These are phyloP conservation scores for Xanthorhoe designata DNA, from an alignment of 2,888 invertebrate species.

Conservation along the genomic window DNA sequence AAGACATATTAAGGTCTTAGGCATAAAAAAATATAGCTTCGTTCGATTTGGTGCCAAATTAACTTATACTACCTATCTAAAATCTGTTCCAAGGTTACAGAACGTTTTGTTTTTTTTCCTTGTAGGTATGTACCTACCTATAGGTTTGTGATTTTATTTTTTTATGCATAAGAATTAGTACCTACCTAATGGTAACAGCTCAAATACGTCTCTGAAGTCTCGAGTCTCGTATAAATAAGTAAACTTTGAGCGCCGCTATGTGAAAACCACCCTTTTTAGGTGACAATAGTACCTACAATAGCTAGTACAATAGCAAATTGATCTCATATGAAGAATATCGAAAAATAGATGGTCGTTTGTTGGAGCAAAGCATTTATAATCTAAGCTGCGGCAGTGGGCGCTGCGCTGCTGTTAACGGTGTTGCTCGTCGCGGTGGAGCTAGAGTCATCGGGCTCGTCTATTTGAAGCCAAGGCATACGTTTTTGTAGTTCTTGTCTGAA, in stretches of 20 bases:
- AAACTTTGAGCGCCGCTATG: neutral
- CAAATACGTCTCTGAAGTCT: neutral
- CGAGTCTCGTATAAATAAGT: no score
- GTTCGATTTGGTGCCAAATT: no score
- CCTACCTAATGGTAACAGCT: no score
- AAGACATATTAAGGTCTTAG: no score
- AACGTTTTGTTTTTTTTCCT: no score
- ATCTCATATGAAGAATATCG: neutral
- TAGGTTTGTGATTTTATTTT: no score
- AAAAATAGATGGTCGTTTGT: neutral
- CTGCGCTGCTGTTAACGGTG: slow-evolving; percentile 67
- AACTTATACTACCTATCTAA: no score
- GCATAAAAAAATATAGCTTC: no score
- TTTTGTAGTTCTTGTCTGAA: slow-evolving; percentile 91
- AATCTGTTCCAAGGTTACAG: no score
- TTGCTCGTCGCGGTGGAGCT: slow-evolving; percentile 85
- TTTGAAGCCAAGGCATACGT: slow-evolving; percentile 92
- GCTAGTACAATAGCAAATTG: neutral
- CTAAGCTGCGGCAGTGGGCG: slow-evolving; percentile 66
- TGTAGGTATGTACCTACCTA: no score
- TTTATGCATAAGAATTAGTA: no score
- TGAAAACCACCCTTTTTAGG: neutral
- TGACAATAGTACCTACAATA: neutral
- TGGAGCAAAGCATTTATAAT: neutral
- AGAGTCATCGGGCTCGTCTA: slow-evolving; percentile 87